Conservation (phyloP, 2,888 invertebrate genomes). For the Nyleta sp. region DNA sequence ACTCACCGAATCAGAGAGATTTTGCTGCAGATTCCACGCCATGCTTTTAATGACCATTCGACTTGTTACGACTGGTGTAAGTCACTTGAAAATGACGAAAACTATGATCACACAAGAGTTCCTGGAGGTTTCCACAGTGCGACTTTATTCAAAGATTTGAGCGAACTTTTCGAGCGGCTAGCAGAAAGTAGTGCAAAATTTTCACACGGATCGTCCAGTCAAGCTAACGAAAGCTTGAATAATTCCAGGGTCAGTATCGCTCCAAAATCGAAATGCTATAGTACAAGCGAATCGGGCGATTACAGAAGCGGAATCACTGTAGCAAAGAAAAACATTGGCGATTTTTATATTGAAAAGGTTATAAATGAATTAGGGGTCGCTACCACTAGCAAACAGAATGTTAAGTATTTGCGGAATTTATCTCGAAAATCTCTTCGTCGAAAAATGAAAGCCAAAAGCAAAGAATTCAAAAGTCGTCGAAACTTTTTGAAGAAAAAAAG, state of each 20-base stretch:
- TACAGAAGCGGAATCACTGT: slow-evolving; percentile 19
- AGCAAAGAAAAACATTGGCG: slow-evolving; percentile 36
- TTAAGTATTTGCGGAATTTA: slow-evolving; percentile 12
- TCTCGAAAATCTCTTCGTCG: slow-evolving; percentile 17
- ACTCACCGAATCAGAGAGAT: slow-evolving; percentile 9
- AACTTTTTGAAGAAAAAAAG: slow-evolving; percentile 35
- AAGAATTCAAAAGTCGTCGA: slow-evolving; percentile 37
- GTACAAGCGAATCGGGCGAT: slow-evolving; percentile 43
- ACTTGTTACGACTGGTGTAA: slow-evolving; percentile 29
- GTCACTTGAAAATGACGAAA: not conserved
- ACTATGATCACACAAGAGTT: slow-evolving; percentile 30
- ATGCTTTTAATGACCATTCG: slow-evolving; percentile 40
- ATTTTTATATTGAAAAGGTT: slow-evolving; percentile 18
- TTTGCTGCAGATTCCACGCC: slow-evolving; percentile 27
- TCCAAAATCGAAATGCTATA: slow-evolving; percentile 33
- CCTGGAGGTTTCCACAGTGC: slow-evolving; percentile 21
- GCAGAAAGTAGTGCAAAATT: slow-evolving; percentile 34
- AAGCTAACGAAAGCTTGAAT: slow-evolving; percentile 46
- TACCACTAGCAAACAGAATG: slow-evolving; percentile 8
- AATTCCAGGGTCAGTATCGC: slow-evolving; percentile 23
- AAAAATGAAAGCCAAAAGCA: slow-evolving; percentile 35
- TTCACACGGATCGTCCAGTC: slow-evolving; percentile 28
- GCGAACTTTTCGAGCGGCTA: not conserved
- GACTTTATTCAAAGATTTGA: slow-evolving; percentile 20
- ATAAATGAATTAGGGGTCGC: slow-evolving; percentile 5